Base-by-base conservation (phyloP, 2,113 vertebrate species). In the Cavia porcellus region DNA sequence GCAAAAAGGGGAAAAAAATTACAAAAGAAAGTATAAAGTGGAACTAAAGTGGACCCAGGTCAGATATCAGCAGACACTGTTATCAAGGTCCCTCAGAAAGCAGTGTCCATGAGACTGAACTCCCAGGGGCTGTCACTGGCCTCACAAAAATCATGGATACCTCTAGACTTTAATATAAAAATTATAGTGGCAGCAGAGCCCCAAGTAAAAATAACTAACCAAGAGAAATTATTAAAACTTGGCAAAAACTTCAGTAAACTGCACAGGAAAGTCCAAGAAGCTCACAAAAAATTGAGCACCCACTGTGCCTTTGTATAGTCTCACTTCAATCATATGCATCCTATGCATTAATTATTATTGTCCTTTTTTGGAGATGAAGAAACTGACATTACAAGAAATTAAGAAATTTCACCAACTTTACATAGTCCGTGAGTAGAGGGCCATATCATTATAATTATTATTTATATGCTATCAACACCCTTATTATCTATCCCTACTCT, bases 201-300 rank as follows among this genome's bases (percentile, higher is more conserved):
- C 50, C 30, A 17, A 57, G 81, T 57, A 90, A 86, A 95, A 93
- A 95, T 87, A 64, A 45, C 25, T 52, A 89, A 68, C 25, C 17
- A 84, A 84, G 61, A 94, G 52, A 94, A 92, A 19, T 61, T 57
- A 81, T 32, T 14, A 68, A 81, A 95, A 66, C 6, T 88, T 92
- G 68, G n/a, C 52, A 77, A 28, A 88, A 66, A 84, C 75, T 35
- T 75, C 70, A 45, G 15, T 1, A 96, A 90, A 62, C 55, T 80
- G 75, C 82, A 86, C 13, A 68, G 32, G 15, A 42, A 70, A n/a
- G 15, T 84, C 17, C 64, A 92, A 30, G 20, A 95, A 92, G 77
- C 0, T 62, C 13, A 38, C 5, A 68, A 82, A n/a, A n/a, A n/a
- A n/a, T 19, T 81, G 42, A 89, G 17, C 12, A 50, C 19, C 38